Conservation (phyloP, 2,113 vertebrate species). For the Rana temporaria region DNA sequence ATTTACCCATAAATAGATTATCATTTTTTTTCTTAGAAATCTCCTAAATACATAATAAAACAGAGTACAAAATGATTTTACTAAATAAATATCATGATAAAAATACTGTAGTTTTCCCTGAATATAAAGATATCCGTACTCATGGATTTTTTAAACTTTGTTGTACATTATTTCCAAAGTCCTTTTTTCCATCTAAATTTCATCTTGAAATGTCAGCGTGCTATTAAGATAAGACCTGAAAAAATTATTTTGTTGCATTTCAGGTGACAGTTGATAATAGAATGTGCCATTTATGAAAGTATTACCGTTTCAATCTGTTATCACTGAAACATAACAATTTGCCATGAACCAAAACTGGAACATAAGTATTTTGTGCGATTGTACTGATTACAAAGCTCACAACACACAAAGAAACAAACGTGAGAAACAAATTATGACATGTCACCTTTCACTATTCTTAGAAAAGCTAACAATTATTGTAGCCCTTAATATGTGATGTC, state of each 20-base stretch:
- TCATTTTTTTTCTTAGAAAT: no score
- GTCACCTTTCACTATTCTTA: neutral
- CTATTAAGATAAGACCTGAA: conserved; percentile 5
- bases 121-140: no score
- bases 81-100: no score
- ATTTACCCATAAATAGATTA: no score
- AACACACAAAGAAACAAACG: neutral
- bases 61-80: no score
- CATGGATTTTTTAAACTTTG: neutral
- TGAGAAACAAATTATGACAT: conserved; percentile 25
- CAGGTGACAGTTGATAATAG: conserved; percentile 2
- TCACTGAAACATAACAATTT: conserved; percentile 3
- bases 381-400: neutral
- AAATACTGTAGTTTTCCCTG: no score
- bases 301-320: conserved; percentile 4
- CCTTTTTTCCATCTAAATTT: neutral
- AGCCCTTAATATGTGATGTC: neutral
- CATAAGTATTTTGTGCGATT: conserved; percentile 5
- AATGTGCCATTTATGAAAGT: neutral
- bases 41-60: no score
- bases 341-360: neutral
- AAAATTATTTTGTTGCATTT: neutral
- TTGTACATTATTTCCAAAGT: neutral
- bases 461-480: neutral
- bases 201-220: conserved; percentile 6